Evolutionary conservation across 1,140 invertebrate species (phyloP).

Genomic region (Bombus turneri): DNA sequence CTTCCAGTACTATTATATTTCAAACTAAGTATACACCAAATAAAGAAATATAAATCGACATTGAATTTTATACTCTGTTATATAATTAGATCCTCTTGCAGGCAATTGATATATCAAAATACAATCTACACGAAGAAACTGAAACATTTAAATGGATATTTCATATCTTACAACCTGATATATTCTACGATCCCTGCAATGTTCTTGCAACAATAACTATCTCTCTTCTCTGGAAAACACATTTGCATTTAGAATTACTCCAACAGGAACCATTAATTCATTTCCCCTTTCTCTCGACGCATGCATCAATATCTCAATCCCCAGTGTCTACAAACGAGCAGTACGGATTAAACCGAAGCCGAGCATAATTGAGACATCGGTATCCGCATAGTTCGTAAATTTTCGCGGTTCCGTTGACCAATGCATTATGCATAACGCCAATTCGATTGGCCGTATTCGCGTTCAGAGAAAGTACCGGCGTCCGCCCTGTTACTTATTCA

Average conservation of each 20-base stretch:
- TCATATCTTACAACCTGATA: background rate
- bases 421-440: slow-evolving; percentile 45
- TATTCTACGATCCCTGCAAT: background rate
- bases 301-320: background rate
- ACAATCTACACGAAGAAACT: background rate
- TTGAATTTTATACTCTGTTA: too few relatives aligned
- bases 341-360: background rate
- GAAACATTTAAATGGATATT: background rate
- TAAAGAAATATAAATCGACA: too few relatives aligned
- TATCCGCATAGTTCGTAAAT: slow-evolving; percentile 32
- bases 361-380: slow-evolving; percentile 39
- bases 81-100: too few relatives aligned
- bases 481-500: background rate
- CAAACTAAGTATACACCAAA: too few relatives aligned
- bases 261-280: background rate
- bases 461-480: slow-evolving; percentile 29
- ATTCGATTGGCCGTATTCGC: slow-evolving; percentile 14
- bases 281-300: background rate
- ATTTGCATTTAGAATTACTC: background rate
- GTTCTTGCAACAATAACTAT: background rate
- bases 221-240: background rate
- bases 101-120: too few relatives aligned
- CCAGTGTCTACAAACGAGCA: background rate
- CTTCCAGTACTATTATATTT: too few relatives aligned
- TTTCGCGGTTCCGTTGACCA: slow-evolving; percentile 31